Evolutionary conservation across 1,140 invertebrate genomes (phyloP).

Genomic region (Solen grandis): DNA sequence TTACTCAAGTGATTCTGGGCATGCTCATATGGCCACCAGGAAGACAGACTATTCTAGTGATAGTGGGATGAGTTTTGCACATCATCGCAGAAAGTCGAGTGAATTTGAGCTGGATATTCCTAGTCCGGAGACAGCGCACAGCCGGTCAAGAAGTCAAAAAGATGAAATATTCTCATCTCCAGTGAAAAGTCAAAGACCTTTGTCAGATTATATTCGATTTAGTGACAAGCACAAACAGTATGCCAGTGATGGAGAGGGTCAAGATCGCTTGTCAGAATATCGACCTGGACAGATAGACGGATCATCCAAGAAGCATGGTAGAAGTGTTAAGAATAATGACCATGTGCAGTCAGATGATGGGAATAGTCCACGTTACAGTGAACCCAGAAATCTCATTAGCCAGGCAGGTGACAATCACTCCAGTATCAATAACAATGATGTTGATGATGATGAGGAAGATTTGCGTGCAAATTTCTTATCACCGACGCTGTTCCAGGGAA

Average conservation of each 20-base stretch:
- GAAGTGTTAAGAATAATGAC: too few species aligned
- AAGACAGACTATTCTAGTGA: slow-evolving; percentile 37
- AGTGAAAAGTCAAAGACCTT: slow-evolving; percentile 17
- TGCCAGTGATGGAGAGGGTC: background rate
- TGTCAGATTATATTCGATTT: slow-evolving; percentile 22
- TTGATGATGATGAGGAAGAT: slow-evolving; percentile 21
- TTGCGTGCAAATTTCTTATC: slow-evolving; percentile 25
- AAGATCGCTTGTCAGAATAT: slow-evolving; percentile 11
- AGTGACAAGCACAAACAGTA: slow-evolving; percentile 30
- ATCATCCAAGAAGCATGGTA: too few species aligned
- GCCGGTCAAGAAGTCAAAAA: slow-evolving; percentile 23
- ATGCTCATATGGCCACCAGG: background rate
- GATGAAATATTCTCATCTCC: slow-evolving; percentile 41
- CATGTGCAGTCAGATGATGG: too few species aligned
- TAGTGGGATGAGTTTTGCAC: slow-evolving; percentile 37
- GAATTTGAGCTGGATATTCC: slow-evolving; percentile 51
- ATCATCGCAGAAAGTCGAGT: slow-evolving; percentile 13
- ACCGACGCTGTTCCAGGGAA: slow-evolving; percentile 28
- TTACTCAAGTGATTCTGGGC: slow-evolving; percentile 42
- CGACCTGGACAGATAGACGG: too few species aligned
- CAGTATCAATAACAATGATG: background rate
- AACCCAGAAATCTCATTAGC: background rate
- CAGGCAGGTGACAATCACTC: slow-evolving; percentile 2
- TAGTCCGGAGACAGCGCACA: slow-evolving; percentile 39
- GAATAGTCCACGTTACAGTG: background rate